These are phyloP conservation scores for Sarcophaga rosellei DNA, from an alignment of 2,888 invertebrate genomes.

Conservation along the genomic window DNA sequence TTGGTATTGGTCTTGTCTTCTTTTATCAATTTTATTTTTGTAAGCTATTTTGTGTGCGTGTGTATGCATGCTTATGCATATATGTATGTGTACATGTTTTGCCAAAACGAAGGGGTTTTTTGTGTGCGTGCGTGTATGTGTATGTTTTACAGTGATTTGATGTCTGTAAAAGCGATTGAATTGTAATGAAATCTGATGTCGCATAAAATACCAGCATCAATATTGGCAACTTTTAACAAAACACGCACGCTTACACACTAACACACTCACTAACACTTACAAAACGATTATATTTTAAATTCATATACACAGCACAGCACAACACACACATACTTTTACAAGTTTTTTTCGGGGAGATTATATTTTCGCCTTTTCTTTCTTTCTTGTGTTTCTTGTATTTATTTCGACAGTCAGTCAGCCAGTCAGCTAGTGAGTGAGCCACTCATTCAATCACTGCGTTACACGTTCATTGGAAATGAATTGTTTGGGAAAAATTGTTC, in stretches of 20 bases:
- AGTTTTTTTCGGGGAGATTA: background rate
- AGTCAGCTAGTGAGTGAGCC: background rate
- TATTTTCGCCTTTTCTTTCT: background rate
- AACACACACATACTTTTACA: background rate
- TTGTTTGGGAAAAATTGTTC: slow-evolving; percentile 21
- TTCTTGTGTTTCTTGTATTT: background rate
- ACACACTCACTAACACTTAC: background rate
- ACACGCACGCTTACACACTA: slow-evolving; percentile 4
- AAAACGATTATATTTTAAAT: background rate
- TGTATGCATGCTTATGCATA: background rate
- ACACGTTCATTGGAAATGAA: background rate
- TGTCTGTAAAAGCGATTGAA: slow-evolving; percentile 71
- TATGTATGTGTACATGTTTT: background rate
- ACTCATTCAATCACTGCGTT: background rate
- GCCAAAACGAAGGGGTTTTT: slow-evolving; percentile 15
- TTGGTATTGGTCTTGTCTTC: slow-evolving; percentile 16
- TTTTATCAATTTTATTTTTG: slow-evolving; percentile 46
- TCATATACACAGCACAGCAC: background rate
- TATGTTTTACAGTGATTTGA: slow-evolving; percentile 70
- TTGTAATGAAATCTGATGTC: slow-evolving; percentile 73
- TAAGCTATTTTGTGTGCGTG: slow-evolving; percentile 10
- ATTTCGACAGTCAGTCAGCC: background rate
- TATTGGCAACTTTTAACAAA: slow-evolving; percentile 61
- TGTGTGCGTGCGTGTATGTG: slow-evolving; percentile 49
- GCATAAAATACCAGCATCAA: slow-evolving; percentile 69